A percentile compares a stretch with the other conserved stretches of the same genome.
Evolutionary conservation across 2,888 invertebrate species (phyloP).

Genomic region (Diplolepis rosae): DNA sequence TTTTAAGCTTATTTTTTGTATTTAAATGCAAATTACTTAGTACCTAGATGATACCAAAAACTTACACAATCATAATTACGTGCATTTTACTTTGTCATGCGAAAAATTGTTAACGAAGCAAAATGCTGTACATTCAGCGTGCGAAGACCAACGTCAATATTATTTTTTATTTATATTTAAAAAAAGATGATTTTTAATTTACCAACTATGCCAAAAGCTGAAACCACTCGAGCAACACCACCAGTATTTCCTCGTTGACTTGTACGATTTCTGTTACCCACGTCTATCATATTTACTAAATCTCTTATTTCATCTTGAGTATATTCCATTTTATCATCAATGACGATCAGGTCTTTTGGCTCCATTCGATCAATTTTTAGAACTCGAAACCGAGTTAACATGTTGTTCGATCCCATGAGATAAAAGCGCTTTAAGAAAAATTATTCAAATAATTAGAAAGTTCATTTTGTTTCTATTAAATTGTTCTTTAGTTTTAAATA

Average conservation of each 20-base stretch:
- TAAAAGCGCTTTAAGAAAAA: constrained; percentile 84
- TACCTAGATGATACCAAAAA: no score
- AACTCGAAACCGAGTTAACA: constrained; percentile 91
- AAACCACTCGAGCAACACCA: constrained; percentile 85
- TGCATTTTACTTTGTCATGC: no score
- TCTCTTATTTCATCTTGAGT: constrained; percentile 90
- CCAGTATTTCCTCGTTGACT: constrained; percentile 74
- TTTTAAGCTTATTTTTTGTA: no score
- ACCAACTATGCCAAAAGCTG: constrained; percentile 97
- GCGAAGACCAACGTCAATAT: background rate
- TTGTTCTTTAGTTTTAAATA: no score
- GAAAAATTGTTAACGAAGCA: no score
- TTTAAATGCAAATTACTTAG: background rate
- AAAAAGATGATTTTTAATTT: constrained; percentile 56
- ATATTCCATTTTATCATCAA: constrained; percentile 94
- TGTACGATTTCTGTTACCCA: constrained; percentile 79
- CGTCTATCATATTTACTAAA: constrained; percentile 85
- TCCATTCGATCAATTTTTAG: constrained; percentile 95
- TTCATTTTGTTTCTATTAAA: constrained; percentile 35
- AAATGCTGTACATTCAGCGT: background rate
- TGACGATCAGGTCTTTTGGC: constrained; percentile 84
- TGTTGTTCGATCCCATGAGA: constrained; percentile 96
- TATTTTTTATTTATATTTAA: background rate
- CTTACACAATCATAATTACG: no score
- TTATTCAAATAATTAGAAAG: background rate